Conservation (phyloP, 2,797 vertebrate genomes). For the Artibeus jamaicensis region DNA sequence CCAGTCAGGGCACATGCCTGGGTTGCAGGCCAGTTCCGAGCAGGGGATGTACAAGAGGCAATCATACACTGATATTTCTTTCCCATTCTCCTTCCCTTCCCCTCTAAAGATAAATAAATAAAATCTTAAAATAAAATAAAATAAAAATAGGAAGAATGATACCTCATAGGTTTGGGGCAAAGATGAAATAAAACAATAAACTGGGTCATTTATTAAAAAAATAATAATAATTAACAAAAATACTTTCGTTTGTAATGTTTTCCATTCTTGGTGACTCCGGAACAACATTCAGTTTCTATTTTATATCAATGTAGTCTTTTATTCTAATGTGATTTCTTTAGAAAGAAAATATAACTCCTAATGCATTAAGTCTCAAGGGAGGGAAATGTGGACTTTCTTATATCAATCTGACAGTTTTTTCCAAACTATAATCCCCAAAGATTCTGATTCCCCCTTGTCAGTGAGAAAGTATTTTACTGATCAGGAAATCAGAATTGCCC, state of each 20-base stretch:
- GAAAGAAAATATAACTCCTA: conserved; percentile 8
- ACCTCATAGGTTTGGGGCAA: too few relatives aligned
- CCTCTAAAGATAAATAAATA: too few relatives aligned
- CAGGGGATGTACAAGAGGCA: too few relatives aligned
- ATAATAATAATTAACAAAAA: background rate
- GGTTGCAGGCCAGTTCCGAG: too few relatives aligned
- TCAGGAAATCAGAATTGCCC: background rate
- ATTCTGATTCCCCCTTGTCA: background rate
- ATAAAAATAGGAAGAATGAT: too few relatives aligned
- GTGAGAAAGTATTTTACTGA: background rate
- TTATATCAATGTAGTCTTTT: background rate
- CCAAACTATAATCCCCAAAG: background rate
- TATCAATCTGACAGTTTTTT: background rate
- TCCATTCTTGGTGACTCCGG: background rate
- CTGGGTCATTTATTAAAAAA: too few relatives aligned
- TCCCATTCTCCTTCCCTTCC: too few relatives aligned
- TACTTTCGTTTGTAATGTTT: background rate
- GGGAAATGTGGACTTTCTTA: background rate
- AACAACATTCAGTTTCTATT: background rate
- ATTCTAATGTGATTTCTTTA: background rate
- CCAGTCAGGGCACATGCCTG: too few relatives aligned
- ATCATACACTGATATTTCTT: too few relatives aligned
- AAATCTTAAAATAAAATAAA: too few relatives aligned
- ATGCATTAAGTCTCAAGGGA: background rate
- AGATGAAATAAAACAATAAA: too few relatives aligned